Conservation (phyloP, 2,797 vertebrate species). For the Meda fulgida region DNA sequence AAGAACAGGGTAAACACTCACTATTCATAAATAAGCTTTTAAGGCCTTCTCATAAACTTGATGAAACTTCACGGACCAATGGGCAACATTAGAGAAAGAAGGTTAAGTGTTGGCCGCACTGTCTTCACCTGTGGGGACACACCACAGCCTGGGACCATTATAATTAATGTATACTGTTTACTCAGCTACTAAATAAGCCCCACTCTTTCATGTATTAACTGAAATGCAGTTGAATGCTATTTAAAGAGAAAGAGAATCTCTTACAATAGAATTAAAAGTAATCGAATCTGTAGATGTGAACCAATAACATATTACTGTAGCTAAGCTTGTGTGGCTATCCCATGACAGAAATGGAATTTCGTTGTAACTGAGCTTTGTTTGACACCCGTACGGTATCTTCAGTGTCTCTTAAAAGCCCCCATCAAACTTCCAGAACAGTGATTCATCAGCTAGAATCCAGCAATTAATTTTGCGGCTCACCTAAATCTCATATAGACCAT, state of each 20-base stretch:
- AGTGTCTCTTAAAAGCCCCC: conserved; percentile 56
- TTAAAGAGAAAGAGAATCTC: conserved; percentile 29
- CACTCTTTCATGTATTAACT: conserved; percentile 30
- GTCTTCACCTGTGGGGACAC: conserved; percentile 52
- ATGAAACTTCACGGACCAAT: conserved; percentile 69
- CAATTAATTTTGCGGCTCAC: conserved; percentile 47
- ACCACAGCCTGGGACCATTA: conserved; percentile 34
- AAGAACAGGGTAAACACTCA: conserved; percentile 74
- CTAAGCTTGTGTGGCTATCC: conserved; percentile 48
- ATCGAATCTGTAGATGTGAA: conserved; percentile 32
- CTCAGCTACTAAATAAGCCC: conserved; percentile 37
- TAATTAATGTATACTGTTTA: conserved; percentile 30
- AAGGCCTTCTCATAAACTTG: conserved; percentile 75
- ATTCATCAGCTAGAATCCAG: conserved; percentile 46
- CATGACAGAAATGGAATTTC: conserved; percentile 55
- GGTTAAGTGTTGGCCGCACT: conserved; percentile 59
- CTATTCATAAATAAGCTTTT: conserved; percentile 77
- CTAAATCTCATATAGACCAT: conserved; percentile 63
- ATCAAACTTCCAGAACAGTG: conserved; percentile 56
- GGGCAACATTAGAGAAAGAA: conserved; percentile 68
- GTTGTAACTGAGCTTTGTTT: conserved; percentile 57
- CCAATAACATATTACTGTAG: conserved; percentile 47
- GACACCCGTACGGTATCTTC: conserved; percentile 45
- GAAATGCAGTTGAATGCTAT: conserved; percentile 41
- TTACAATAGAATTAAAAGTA: conserved; percentile 46